phyloP scores from a whole-genome alignment of 2,888 invertebrate genomes.

The Drosophila aldrichi region DNA sequence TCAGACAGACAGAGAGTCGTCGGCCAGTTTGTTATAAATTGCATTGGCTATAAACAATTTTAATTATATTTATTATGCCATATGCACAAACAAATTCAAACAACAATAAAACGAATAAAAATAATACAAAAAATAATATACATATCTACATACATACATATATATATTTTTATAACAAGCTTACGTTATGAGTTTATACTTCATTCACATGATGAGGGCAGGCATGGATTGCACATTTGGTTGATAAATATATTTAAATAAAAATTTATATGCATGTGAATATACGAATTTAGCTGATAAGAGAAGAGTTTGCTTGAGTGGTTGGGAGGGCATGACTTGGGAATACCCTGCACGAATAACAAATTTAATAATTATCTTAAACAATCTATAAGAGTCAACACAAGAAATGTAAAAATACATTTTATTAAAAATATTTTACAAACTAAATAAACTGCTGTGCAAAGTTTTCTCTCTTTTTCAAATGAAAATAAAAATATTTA shows the following conservation, averaged over 20 bases:
- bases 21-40: slow-evolving; percentile 44
- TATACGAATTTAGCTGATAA: slow-evolving; percentile 1
- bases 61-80: slow-evolving; percentile 53
- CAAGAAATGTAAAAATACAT: not conserved
- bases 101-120: slow-evolving; percentile 15
- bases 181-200: slow-evolving; percentile 51
- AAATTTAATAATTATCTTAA: too few relatives aligned
- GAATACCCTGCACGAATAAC: not conserved
- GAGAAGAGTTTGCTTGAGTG: not conserved
- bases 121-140: not conserved
- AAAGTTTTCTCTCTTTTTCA: not conserved
- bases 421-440: not conserved
- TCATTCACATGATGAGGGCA: slow-evolving; percentile 29
- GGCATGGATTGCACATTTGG: slow-evolving; percentile 34
- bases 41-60: slow-evolving; percentile 54
- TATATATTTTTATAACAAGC: slow-evolving; percentile 55
- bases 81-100: slow-evolving; percentile 26
- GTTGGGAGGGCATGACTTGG: not conserved
- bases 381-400: too few relatives aligned
- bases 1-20: slow-evolving; percentile 31
- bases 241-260: slow-evolving; percentile 14
- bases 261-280: not conserved
- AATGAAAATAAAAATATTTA: not conserved
- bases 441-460: not conserved
- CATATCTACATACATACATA: not conserved